A percentile compares a stretch with the other conserved stretches of the same genome.
These are phyloP conservation scores for Notolepis coatsorum DNA, from an alignment of 2,797 vertebrate species.

Conservation along the genomic window DNA sequence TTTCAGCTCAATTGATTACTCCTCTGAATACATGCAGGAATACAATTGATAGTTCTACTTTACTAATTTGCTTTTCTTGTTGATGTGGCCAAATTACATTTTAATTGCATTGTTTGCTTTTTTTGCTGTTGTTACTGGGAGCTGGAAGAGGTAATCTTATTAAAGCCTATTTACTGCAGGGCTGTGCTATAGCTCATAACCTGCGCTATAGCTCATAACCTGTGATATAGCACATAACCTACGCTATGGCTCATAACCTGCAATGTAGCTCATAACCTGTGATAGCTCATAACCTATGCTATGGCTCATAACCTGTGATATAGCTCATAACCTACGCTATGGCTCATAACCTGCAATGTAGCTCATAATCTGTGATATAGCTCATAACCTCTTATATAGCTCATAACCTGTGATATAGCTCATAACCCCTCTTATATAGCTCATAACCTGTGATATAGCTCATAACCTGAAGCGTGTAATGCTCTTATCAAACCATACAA, in stretches of 20 bases:
- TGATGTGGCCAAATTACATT: constrained; percentile 54
- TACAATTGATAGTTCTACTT: constrained; percentile 2
- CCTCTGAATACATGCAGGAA: background rate
- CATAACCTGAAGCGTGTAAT: background rate
- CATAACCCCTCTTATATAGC: no score
- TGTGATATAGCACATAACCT: no score
- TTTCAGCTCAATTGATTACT: background rate
- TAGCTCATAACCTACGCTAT: no score
- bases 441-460: no score
- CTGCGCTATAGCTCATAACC: no score
- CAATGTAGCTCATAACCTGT: no score
- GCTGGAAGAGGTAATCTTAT: constrained; percentile 49
- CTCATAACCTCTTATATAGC: no score
- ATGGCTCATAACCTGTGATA: no score
- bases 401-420: no score
- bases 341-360: no score
- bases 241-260: no score
- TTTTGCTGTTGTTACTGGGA: constrained; percentile 41
- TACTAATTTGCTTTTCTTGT: constrained; percentile 48
- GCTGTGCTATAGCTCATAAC: background rate
- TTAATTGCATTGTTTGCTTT: constrained; percentile 59
- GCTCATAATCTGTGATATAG: no score
- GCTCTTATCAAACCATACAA: background rate
- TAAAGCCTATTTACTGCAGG: constrained; percentile 43
- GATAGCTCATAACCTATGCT: background rate